These are phyloP conservation scores for Horisme vitalbata DNA, from an alignment of 2,888 invertebrate species.

Conservation along the genomic window DNA sequence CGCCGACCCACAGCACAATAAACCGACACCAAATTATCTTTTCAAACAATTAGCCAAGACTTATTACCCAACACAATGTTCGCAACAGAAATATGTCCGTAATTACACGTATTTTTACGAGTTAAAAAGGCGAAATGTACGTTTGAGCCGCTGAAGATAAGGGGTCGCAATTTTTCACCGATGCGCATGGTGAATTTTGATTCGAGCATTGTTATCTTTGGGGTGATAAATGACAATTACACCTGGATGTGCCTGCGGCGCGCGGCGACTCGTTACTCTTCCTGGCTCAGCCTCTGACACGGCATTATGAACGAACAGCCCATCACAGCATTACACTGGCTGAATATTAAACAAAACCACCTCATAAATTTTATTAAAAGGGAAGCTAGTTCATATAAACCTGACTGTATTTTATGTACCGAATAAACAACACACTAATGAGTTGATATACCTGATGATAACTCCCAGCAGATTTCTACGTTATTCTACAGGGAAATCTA, in stretches of 20 bases:
- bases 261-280: slow-evolving; percentile 35
- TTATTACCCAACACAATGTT: slow-evolving; percentile 59
- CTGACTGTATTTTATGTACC: background rate
- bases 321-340: slow-evolving; percentile 32
- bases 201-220: slow-evolving; percentile 45
- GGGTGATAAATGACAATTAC: slow-evolving; percentile 43
- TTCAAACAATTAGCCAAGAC: slow-evolving; percentile 71
- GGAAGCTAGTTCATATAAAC: slow-evolving; percentile 11
- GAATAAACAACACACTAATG: background rate
- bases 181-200: slow-evolving; percentile 37
- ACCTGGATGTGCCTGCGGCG: slow-evolving; percentile 37
- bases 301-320: slow-evolving; percentile 35
- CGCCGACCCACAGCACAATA: slow-evolving; percentile 59
- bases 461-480: background rate
- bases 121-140: slow-evolving; percentile 37
- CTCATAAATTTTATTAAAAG: slow-evolving; percentile 21
- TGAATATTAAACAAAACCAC: slow-evolving; percentile 34
- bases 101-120: slow-evolving; percentile 48
- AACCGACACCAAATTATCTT: slow-evolving; percentile 74
- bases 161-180: slow-evolving; percentile 36
- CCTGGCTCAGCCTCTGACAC: slow-evolving; percentile 33
- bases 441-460: background rate
- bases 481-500: slow-evolving; percentile 8
- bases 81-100: slow-evolving; percentile 45
- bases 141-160: slow-evolving; percentile 32